Evolutionary conservation across 1,140 invertebrate genomes (phyloP).

Genomic region (Nasonia vitripennis): DNA sequence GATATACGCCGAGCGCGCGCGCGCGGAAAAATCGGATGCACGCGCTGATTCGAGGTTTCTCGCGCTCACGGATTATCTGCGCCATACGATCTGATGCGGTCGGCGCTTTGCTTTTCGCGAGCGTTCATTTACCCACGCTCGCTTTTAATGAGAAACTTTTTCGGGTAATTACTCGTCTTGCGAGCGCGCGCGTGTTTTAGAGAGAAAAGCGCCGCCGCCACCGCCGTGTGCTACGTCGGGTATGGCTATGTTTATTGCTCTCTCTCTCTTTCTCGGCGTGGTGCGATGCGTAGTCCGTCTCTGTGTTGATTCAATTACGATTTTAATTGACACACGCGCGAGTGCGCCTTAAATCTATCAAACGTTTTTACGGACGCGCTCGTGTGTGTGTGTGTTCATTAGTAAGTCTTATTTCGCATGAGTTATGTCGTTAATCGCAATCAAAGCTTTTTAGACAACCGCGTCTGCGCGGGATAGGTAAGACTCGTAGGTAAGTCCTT

Average conservation of each 20-base stretch:
- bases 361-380: background rate
- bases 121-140: conserved; percentile 24
- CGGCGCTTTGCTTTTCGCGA: conserved; percentile 16
- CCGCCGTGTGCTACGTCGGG: background rate
- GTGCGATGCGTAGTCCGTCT: background rate
- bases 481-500: background rate
- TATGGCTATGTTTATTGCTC: background rate
- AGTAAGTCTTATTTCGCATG: conserved; percentile 29
- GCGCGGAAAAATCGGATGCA: conserved; percentile 62
- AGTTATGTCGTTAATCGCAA: conserved; percentile 32
- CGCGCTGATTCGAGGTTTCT: conserved; percentile 57
- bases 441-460: conserved; percentile 35
- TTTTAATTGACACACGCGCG: conserved; percentile 50
- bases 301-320: conserved; percentile 39
- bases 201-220: conserved; percentile 27
- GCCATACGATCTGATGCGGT: conserved; percentile 19
- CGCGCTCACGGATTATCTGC: conserved; percentile 26
- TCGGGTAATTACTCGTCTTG: conserved; percentile 43
- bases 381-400: background rate
- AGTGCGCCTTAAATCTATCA: conserved; percentile 24
- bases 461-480: background rate
- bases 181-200: conserved; percentile 2
- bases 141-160: conserved; percentile 53
- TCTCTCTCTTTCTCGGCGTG: background rate
- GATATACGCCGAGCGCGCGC: background rate